Conservation (phyloP, 1,140 invertebrate genomes). For the Maniola jurtina region DNA sequence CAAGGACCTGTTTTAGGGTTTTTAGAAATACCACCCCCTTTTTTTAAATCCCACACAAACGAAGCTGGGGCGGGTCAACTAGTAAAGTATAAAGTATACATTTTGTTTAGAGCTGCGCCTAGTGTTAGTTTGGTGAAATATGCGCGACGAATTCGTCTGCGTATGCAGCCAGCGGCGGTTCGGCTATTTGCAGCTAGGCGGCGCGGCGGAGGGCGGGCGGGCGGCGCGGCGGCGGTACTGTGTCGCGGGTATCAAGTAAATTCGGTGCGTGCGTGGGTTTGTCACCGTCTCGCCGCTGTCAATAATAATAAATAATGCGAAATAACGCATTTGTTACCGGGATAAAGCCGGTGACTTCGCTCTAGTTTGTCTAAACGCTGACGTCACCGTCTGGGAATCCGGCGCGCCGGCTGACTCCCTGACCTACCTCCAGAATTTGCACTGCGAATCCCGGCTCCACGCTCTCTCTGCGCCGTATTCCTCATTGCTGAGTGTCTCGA, state of each 20-base stretch:
- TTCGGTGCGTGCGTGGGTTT: conserved; percentile 63
- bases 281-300: conserved; percentile 72
- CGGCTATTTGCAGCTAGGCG: conserved; percentile 52
- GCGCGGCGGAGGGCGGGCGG: conserved; percentile 32
- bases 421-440: conserved; percentile 71
- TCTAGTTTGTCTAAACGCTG: conserved; percentile 73
- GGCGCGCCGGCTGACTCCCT: conserved; percentile 60
- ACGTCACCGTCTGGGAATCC: conserved; percentile 76
- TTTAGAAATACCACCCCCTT: no score
- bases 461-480: background rate
- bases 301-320: conserved; percentile 73
- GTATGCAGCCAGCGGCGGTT: conserved; percentile 24
- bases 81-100: no score
- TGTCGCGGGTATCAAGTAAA: conserved; percentile 47
- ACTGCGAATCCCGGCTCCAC: conserved; percentile 32
- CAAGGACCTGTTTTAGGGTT: no score
- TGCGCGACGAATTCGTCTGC: conserved; percentile 14
- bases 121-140: conserved; percentile 5
- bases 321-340: conserved; percentile 68
- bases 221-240: conserved; percentile 33
- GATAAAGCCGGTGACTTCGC: conserved; percentile 64
- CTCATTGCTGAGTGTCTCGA: background rate
- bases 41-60: no score
- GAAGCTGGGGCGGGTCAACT: no score
- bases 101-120: background rate